A percentile compares a stretch with the other conserved stretches of the same genome.
These are phyloP conservation scores for Oncopodura yosiiana DNA, from an alignment of 1,140 invertebrate species.

Conservation along the genomic window DNA sequence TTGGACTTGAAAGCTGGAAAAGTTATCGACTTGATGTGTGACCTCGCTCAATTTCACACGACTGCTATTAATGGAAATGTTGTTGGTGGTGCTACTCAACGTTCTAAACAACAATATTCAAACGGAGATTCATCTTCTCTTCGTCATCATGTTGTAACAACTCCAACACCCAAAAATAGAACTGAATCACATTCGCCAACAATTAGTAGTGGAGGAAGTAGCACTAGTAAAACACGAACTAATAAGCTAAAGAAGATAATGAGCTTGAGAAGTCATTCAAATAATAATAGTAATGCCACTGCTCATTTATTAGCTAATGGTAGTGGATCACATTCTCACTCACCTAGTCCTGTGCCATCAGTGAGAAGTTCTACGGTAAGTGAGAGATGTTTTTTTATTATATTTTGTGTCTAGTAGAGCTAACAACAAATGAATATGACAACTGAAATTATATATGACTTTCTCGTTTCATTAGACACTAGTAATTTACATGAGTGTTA, in stretches of 20 bases:
- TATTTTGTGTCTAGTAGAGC: too few relatives aligned
- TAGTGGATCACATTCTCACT: conserved; percentile 1
- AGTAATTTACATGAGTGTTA: background rate
- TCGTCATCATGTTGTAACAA: conserved; percentile 2
- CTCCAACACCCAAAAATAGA: conserved; percentile 11
- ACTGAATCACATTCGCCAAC: conserved; percentile 4
- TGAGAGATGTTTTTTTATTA: background rate
- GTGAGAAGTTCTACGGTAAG: conserved; percentile 30
- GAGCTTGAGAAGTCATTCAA: too few relatives aligned
- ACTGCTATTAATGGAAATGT: background rate
- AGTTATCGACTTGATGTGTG: conserved; percentile 59
- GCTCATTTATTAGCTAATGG: conserved; percentile 2
- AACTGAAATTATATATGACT: background rate
- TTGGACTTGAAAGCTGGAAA: conserved; percentile 67
- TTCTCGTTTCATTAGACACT: background rate
- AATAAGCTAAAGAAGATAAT: background rate
- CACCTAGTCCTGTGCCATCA: conserved; percentile 30
- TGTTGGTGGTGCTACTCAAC: conserved; percentile 4
- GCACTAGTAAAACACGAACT: conserved; percentile 1
- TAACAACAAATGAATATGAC: too few relatives aligned
- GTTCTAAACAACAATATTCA: conserved; percentile 6
- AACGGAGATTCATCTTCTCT: background rate
- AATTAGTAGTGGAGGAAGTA: background rate
- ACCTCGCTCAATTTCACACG: conserved; percentile 31
- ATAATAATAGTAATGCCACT: background rate